Evolutionary conservation across 1,140 invertebrate species (phyloP), one percentile per base, ranked within the genome.

Genomic region (Ooceraea biroi): DNA sequence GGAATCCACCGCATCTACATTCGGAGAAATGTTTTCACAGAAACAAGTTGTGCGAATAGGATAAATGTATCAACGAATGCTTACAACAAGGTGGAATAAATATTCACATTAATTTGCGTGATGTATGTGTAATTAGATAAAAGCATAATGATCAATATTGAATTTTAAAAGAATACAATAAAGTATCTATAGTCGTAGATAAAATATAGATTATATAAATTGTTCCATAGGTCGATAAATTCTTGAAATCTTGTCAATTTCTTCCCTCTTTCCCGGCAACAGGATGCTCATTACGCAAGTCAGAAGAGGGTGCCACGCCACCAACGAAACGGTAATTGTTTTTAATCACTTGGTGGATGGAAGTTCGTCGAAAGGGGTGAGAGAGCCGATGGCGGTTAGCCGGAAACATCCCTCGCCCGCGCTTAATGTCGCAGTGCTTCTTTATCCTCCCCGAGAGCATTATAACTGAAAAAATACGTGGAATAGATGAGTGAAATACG

Each of bases 251-350:
- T 74, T 50, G 46, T 50, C 44, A 65, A 77, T 50, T 65, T 77
- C 27, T 77, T 76, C 52, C 36, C 60, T 71, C 66, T 61, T 50
- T 30, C 17, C 44, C 68, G 11, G 77, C 46, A 85, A 88, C 80
- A 55, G 77, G 74, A 85, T 83, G 82, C 87, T 92, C 88, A 88
- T 92, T 92, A 91, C 88, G 85, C 69, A 85, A 63, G 57, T 48
- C 66, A 55, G 83, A 77, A 76, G 36, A 36, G 68, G 55, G 80
- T 66, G 52, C 86, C 87, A 87, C 78, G 85, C 78, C 46, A 73
- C 74, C 85, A 88, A 85, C 77, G 89, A 91, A 92, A 91, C 90
- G 84, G 90, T 92, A 92, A 92, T 92, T 92, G 90, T 92, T 92
- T 92, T 92, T 92, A 92, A 92, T 92, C 91, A 91, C 91, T 90